phyloP scores from a whole-genome alignment of 2,888 invertebrate genomes.

The Sarcophaga rosellei region DNA sequence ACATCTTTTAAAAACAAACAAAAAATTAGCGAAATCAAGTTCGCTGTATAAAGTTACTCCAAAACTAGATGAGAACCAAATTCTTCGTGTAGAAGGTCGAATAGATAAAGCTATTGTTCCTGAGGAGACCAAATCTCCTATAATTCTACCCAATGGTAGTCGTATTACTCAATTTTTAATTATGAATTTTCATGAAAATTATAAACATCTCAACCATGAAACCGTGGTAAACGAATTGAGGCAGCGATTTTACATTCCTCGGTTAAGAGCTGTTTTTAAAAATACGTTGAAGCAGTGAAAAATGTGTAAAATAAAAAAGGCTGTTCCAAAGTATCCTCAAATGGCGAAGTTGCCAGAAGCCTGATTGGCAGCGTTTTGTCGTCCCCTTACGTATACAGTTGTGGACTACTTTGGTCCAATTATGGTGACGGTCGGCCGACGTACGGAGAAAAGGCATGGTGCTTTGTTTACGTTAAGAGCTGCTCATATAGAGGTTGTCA shows the following conservation, averaged over 20 bases:
- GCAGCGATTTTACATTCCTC: constrained; percentile 44
- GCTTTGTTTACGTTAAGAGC: constrained; percentile 63
- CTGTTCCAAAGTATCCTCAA: constrained; percentile 22
- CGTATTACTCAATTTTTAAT: constrained; percentile 28
- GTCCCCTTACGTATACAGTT: constrained; percentile 56
- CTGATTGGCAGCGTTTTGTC: constrained; percentile 42
- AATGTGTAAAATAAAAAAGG: constrained; percentile 60
- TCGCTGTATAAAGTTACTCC: constrained; percentile 33
- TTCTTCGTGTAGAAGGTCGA: constrained; percentile 34
- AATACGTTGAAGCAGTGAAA: constrained; percentile 45
- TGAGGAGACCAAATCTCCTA: constrained; percentile 27
- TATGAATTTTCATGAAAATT: constrained; percentile 18
- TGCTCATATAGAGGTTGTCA: constrained; percentile 58
- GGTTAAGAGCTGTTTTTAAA: constrained; percentile 48
- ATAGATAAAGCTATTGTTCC: constrained; percentile 26
- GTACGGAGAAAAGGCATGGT: constrained; percentile 54
- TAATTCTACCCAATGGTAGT: constrained; percentile 33
- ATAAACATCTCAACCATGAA: constrained; percentile 45
- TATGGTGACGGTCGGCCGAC: constrained; percentile 39
- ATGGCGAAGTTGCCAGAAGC: constrained; percentile 21
- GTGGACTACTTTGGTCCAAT: constrained; percentile 63
- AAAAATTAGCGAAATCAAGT: constrained; percentile 30
- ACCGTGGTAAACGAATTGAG: constrained; percentile 57
- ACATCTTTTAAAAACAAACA: constrained; percentile 16
- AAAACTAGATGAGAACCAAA: constrained; percentile 45